Base-by-base conservation (phyloP, 2,113 vertebrate genomes). In the Rattus rattus region DNA sequence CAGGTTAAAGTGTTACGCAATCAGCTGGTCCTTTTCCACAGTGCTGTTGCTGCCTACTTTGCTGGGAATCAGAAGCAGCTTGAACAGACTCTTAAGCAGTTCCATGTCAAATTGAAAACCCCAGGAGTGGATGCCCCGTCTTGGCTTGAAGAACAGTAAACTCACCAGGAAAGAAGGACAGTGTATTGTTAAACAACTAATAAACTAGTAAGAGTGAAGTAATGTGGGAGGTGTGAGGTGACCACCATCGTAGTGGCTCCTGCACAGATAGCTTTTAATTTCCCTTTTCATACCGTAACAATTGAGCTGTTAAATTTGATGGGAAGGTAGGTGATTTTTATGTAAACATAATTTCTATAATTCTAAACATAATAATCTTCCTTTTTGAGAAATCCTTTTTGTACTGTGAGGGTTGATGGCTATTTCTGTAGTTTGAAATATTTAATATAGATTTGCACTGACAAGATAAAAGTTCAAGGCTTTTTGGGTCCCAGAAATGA, bases 1-100 rank as follows among this genome's bases (percentile, higher is more conserved):
- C 98, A 99, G 99, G 99, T 99, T 90, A 99, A 99, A 96, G 99
- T 99, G 0, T 98, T 99, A 98, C 99, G 99, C 98, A 99, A 99
- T 98, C 99, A 99, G 98, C 99, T 99, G 80, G 99, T 99, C 98
- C 99, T 99, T 97, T 99, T 99, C 99, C 99, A 99, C 98, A 99
- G 99, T 43, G 99, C 99, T 96, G 99, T 99, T 8, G 99, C 99
- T 0, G 99, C 99, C 0, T 99, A 99, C 98, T 99, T 99, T 90
- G 99, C 99, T 69, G 99, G 99, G 91, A 99, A 99, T 98, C 99
- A 99, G 97, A 99, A 99, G 98, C 99, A 99, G 98, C 99, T 99
- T 97, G 99, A 99, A 98, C 99, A 99, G 99, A 99, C 99, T 79
- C 99, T 99, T 96, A 99, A 99, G 98, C 99, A 99, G 98, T 99